A percentile compares a stretch with the other conserved stretches of the same genome.
phyloP scores from a whole-genome alignment of 2,888 invertebrate genomes.

The Caenorhabditis wallacei region DNA sequence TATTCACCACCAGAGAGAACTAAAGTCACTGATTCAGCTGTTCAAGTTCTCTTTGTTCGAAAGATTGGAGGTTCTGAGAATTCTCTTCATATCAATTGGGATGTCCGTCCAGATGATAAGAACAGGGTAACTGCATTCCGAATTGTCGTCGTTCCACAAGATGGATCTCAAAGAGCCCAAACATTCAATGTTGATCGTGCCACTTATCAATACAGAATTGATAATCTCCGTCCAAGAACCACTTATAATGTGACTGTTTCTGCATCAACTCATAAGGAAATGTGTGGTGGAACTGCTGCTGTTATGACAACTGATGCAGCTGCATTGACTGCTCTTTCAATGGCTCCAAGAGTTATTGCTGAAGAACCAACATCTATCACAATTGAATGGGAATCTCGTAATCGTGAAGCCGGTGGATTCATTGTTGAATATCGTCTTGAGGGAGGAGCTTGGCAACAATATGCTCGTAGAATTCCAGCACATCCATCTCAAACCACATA shows the following conservation, averaged over 20 bases:
- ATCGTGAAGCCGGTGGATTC: constrained; percentile 78
- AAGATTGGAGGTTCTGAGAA: constrained; percentile 79
- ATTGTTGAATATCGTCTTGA: constrained; percentile 81
- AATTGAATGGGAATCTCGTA: constrained; percentile 81
- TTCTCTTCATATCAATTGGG: constrained; percentile 80
- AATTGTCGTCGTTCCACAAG: constrained; percentile 78
- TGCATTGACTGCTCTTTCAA: constrained; percentile 73
- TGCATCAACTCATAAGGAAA: constrained; percentile 72
- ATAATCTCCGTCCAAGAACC: constrained; percentile 81
- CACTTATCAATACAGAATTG: constrained; percentile 82
- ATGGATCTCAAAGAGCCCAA: constrained; percentile 76
- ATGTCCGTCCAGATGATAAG: constrained; percentile 78
- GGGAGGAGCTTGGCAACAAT: constrained; percentile 81
- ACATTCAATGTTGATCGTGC: constrained; percentile 82
- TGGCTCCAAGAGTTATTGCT: constrained; percentile 80
- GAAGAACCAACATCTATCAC: constrained; percentile 81
- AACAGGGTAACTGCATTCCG: constrained; percentile 81
- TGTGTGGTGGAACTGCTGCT: constrained; percentile 77
- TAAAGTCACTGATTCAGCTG: constrained; percentile 75
- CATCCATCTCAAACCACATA: constrained; percentile 77
- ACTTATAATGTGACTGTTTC: constrained; percentile 82
- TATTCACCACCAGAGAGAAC: constrained; percentile 71
- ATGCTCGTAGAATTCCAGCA: constrained; percentile 78
- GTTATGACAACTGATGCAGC: constrained; percentile 81
- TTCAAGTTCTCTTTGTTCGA: constrained; percentile 77